Conservation (phyloP, 1,140 invertebrate genomes). For the Theocolax elegans region DNA sequence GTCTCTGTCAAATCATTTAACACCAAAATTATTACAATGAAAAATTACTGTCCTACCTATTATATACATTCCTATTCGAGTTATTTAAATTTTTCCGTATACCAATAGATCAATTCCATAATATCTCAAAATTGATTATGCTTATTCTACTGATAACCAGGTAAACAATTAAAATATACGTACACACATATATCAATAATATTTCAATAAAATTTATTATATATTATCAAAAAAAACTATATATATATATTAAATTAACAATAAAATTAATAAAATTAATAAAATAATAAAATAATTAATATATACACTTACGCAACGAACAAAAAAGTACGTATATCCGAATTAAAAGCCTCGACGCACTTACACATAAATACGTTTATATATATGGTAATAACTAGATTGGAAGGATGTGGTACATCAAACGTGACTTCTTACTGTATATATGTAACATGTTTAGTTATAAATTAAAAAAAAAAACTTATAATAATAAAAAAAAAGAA, state of each 20-base stretch:
- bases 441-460: too few species aligned
- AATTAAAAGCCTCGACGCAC: constrained; percentile 28
- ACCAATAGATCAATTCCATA: too few species aligned
- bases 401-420: neutral
- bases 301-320: constrained; percentile 36
- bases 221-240: constrained; percentile 20
- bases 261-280: constrained; percentile 21
- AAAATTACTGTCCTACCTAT: too few species aligned
- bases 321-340: constrained; percentile 22
- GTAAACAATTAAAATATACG: neutral
- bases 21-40: too few species aligned
- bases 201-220: too few species aligned
- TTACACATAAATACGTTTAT: constrained; percentile 1
- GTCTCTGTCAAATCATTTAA: too few species aligned
- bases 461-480: constrained; percentile 8
- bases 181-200: constrained; percentile 2
- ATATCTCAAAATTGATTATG: too few species aligned
- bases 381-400: constrained; percentile 30
- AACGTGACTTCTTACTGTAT: too few species aligned
- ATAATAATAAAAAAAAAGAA: constrained; percentile 2
- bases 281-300: constrained; percentile 24
- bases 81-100: too few species aligned
- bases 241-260: constrained; percentile 17
- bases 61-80: too few species aligned
- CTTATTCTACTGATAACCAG: too few species aligned